phyloP scores from a whole-genome alignment of 2,888 invertebrate genomes.

The Eristalis pertinax region DNA sequence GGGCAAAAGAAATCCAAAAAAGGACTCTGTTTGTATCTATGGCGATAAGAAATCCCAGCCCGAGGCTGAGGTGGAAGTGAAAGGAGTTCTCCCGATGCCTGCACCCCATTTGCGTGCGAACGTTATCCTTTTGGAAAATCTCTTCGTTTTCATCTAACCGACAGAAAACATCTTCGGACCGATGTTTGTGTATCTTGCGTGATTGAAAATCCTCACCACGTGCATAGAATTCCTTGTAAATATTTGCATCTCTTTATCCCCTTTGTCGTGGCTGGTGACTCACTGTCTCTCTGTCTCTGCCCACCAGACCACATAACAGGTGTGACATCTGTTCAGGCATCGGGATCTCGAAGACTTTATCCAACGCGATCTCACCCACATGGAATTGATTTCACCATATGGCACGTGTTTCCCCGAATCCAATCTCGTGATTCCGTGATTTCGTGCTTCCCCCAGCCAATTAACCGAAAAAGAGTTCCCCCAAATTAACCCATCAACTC shows the following conservation, averaged over 20 bases:
- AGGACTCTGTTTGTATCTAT: constrained; percentile 27
- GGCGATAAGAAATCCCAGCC: constrained; percentile 36
- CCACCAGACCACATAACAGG: constrained; percentile 35
- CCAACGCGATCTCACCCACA: constrained; percentile 46
- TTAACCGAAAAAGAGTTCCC: constrained; percentile 47
- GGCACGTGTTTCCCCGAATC: constrained; percentile 58
- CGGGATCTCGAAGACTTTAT: constrained; percentile 27
- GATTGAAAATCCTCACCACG: constrained; percentile 29
- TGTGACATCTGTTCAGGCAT: constrained; percentile 31
- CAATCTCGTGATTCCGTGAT: constrained; percentile 2
- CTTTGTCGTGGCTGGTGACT: neutral
- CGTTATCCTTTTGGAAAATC: constrained; percentile 25
- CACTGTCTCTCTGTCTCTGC: neutral
- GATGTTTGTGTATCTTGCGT: constrained; percentile 24
- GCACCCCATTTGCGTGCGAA: constrained; percentile 30
- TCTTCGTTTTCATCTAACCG: constrained; percentile 38
- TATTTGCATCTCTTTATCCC: constrained; percentile 9
- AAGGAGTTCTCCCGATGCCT: constrained; percentile 19
- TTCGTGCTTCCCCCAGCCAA: constrained; percentile 28
- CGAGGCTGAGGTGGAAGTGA: constrained; percentile 8
- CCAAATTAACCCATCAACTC: constrained; percentile 72
- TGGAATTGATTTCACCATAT: constrained; percentile 61
- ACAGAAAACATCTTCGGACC: neutral
- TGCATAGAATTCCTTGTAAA: constrained; percentile 2
- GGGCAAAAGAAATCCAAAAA: neutral